Conservation (phyloP, 2,888 invertebrate species). For the Dynastes grantii region DNA sequence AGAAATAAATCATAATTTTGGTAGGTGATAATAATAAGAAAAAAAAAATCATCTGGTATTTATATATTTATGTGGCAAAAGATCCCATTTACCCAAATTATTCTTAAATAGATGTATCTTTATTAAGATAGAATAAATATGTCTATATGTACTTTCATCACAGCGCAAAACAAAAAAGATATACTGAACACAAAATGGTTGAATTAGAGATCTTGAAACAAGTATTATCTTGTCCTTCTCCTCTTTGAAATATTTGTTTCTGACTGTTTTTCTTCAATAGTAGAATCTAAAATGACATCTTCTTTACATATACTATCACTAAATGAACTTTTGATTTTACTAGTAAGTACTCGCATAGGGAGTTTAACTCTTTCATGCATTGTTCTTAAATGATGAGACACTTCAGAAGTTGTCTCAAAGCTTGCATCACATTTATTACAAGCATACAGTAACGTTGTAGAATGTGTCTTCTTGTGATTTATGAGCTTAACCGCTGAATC, state of each 20-base stretch:
- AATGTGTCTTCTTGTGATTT: constrained; percentile 59
- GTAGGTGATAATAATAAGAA: no score
- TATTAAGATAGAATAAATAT: constrained; percentile 31
- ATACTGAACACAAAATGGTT: constrained; percentile 49
- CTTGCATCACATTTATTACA: constrained; percentile 66
- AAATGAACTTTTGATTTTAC: constrained; percentile 47
- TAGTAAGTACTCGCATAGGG: constrained; percentile 43
- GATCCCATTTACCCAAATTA: neutral
- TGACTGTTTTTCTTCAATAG: constrained; percentile 29
- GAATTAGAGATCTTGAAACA: constrained; percentile 24
- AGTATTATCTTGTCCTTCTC: constrained; percentile 46
- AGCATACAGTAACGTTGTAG: constrained; percentile 62
- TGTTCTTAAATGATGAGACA: constrained; percentile 62
- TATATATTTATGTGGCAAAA: constrained; percentile 3
- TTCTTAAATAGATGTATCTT: constrained; percentile 11
- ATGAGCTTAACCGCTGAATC: constrained; percentile 59
- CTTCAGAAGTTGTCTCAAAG: constrained; percentile 63
- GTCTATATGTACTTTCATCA: constrained; percentile 46
- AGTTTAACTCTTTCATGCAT: constrained; percentile 59
- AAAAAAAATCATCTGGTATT: no score
- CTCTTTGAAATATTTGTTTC: constrained; percentile 41
- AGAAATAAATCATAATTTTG: no score
- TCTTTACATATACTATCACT: constrained; percentile 42
- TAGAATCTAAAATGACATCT: constrained; percentile 12
- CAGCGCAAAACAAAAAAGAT: constrained; percentile 45